These are phyloP conservation scores for Metopolophium dirhodum DNA, from an alignment of 1,140 invertebrate genomes.

Conservation along the genomic window DNA sequence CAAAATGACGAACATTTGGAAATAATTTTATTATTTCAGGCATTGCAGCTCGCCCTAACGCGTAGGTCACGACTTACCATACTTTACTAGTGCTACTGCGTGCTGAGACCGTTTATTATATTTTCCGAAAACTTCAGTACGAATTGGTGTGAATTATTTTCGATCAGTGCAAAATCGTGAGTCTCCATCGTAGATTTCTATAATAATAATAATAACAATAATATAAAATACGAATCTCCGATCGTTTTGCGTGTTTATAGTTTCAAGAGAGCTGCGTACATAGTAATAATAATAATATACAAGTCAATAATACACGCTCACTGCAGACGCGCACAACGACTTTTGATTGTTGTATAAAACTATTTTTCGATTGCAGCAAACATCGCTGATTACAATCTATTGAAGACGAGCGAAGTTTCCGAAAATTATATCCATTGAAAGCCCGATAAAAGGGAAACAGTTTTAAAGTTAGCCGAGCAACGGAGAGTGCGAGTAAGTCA, in stretches of 20 bases:
- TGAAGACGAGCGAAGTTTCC: not conserved
- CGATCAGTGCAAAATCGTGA: too few relatives aligned
- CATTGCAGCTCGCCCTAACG: too few relatives aligned
- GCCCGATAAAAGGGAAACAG: not conserved
- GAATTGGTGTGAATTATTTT: not conserved
- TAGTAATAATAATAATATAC: not conserved
- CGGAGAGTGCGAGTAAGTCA: not conserved
- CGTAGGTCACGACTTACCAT: too few relatives aligned
- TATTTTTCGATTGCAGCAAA: not conserved
- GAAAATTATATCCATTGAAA: not conserved
- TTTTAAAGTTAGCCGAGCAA: not conserved
- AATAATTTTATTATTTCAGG: too few relatives aligned
- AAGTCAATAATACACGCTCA: not conserved
- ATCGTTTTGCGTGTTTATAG: not conserved
- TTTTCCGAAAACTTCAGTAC: not conserved
- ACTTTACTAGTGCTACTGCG: too few relatives aligned
- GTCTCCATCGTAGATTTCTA: not conserved
- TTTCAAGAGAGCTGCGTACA: not conserved
- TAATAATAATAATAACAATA: too few relatives aligned
- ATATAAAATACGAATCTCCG: not conserved
- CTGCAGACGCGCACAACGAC: not conserved
- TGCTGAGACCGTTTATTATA: not conserved
- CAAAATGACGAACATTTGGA: too few relatives aligned
- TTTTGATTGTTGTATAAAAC: not conserved
- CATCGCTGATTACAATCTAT: conserved; percentile 15